These are phyloP conservation scores for Nemopilema nomurai DNA, from an alignment of 30 jellyfish, hydroid and myxozoan genomes.

Conservation along the genomic window DNA sequence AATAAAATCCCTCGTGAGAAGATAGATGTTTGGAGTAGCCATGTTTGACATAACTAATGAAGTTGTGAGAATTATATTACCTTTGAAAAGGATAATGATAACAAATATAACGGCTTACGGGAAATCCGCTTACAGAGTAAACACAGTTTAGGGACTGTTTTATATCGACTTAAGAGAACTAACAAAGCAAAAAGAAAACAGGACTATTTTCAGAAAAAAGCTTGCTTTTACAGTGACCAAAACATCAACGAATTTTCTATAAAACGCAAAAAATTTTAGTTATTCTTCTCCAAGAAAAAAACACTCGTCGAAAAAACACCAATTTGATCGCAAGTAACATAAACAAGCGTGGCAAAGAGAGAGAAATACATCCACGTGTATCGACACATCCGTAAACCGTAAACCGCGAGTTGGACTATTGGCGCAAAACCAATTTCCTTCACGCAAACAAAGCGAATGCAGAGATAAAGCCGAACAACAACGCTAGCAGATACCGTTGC, in stretches of 20 bases:
- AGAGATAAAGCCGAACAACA: too few relatives aligned
- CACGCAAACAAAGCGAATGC: too few relatives aligned
- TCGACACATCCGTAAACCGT: too few relatives aligned
- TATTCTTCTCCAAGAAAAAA: not conserved
- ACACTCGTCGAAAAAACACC: not conserved
- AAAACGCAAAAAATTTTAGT: not conserved
- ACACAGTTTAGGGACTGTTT: constrained; percentile 17
- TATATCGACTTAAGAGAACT: not conserved
- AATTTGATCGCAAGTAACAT: not conserved
- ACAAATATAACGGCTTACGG: constrained; percentile 35
- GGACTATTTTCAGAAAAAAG: constrained; percentile 6
- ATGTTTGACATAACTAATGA: not conserved
- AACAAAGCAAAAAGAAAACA: constrained; percentile 2
- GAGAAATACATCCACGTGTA: not conserved
- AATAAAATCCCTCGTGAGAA: constrained; percentile 28
- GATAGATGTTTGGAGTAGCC: not conserved
- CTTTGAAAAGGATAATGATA: constrained; percentile 4
- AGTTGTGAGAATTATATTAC: constrained; percentile 2
- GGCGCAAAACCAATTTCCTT: too few relatives aligned
- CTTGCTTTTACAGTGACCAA: constrained; percentile 11
- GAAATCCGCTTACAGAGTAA: constrained; percentile 1
- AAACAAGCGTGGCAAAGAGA: not conserved
- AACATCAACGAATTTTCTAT: not conserved
- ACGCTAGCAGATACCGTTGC: too few relatives aligned
- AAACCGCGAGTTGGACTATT: too few relatives aligned